Conservation (phyloP, 2,113 vertebrate species). For the Chlorodrepanis virens region DNA sequence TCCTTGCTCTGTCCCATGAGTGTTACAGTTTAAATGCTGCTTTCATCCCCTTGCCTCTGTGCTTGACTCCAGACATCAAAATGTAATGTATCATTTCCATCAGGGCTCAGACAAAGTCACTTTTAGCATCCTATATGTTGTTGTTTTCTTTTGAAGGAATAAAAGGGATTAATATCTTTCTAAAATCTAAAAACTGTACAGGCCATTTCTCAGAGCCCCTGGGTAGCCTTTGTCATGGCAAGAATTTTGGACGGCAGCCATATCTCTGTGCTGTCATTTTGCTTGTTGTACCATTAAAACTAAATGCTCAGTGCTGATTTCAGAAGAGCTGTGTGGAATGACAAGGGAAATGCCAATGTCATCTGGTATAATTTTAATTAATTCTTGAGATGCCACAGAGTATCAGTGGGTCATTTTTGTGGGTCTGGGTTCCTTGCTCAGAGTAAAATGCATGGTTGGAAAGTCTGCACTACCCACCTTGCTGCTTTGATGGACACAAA, state of each 20-base stretch:
- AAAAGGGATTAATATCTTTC: not conserved
- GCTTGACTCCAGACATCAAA: not conserved
- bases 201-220: not conserved
- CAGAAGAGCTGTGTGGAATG: not conserved
- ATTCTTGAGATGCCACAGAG: not conserved
- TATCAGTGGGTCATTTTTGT: not conserved
- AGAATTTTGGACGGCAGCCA: not conserved
- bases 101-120: not conserved
- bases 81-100: not conserved
- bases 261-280: not conserved
- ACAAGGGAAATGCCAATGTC: not conserved
- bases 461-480: not conserved
- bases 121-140: not conserved
- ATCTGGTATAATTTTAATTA: not conserved
- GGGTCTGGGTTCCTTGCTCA: not conserved
- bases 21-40: not conserved
- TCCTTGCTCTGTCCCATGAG: not conserved
- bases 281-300: not conserved
- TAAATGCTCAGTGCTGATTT: not conserved
- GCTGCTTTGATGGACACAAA: not conserved
- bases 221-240: not conserved
- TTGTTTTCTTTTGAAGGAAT: not conserved
- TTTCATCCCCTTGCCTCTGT: not conserved
- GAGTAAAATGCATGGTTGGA: not conserved
- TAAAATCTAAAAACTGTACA: not conserved